A percentile compares a stretch with the other conserved stretches of the same genome.
Conservation (phyloP, 2,113 vertebrate genomes). For the Oreochromis spilurus region DNA sequence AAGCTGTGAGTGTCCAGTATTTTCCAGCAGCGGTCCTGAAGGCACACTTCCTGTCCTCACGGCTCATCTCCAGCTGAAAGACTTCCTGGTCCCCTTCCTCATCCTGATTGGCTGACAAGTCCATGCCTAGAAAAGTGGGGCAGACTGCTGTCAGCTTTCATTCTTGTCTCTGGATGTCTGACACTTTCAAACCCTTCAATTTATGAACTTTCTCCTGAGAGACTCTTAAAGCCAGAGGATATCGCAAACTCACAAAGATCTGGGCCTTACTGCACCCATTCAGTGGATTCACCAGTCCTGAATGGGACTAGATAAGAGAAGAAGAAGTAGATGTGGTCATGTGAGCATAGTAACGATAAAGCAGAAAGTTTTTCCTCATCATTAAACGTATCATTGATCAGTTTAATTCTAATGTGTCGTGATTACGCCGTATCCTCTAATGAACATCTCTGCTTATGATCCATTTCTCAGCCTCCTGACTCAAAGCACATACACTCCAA, state of each 20-base stretch:
- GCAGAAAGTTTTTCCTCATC: background rate
- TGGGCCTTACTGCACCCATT: background rate
- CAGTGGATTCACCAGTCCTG: background rate
- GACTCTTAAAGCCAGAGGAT: background rate
- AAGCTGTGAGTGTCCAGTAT: conserved; percentile 90
- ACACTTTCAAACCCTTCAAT: background rate
- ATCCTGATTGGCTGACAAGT: conserved; percentile 94
- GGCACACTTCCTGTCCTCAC: conserved; percentile 89
- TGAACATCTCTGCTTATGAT: background rate
- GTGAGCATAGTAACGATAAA: background rate
- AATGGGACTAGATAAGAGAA: background rate
- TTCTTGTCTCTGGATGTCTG: background rate
- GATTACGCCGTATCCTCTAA: background rate
- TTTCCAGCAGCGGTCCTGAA: conserved; percentile 91
- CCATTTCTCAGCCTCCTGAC: background rate
- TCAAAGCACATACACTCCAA: background rate
- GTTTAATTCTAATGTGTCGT: background rate
- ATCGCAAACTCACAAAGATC: background rate
- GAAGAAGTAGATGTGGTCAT: background rate
- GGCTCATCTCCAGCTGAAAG: conserved; percentile 94
- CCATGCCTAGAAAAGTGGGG: conserved; percentile 79
- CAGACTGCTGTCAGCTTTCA: conserved; percentile 1
- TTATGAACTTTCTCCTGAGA: background rate
- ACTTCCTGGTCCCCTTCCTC: conserved; percentile 95
- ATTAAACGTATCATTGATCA: background rate